Conservation (phyloP, 1,140 invertebrate genomes). For the Achroia grisella region DNA sequence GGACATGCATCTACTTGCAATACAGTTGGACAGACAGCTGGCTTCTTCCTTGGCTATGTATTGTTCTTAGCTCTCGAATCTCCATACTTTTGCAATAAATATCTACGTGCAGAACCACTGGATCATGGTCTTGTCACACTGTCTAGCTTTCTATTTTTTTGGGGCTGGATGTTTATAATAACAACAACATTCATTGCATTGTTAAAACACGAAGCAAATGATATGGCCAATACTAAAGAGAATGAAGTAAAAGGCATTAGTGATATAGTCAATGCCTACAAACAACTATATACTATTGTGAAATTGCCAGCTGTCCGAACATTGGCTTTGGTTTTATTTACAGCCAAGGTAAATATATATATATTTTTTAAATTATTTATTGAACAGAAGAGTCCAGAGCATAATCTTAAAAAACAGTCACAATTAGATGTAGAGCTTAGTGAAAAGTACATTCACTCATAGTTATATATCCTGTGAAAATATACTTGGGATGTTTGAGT, state of each 20-base stretch:
- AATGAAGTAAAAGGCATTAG: conserved; percentile 43
- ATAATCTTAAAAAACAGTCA: no score
- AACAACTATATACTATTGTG: conserved; percentile 88
- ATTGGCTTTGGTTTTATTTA: conserved; percentile 88
- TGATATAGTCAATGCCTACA: conserved; percentile 88
- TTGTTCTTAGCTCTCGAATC: conserved; percentile 98
- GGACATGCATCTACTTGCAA: conserved; percentile 99
- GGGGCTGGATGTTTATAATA: conserved; percentile 93
- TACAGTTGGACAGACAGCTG: conserved; percentile 97
- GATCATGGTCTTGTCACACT: conserved; percentile 88
- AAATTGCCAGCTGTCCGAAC: conserved; percentile 86
- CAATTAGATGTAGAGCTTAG: no score
- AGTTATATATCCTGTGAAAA: no score
- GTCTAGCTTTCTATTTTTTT: conserved; percentile 95
- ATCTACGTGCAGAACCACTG: conserved; percentile 84
- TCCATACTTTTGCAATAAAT: conserved; percentile 95
- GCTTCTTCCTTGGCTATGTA: conserved; percentile 98
- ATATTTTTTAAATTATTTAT: no score
- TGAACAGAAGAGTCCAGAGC: no score
- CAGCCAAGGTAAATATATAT: conserved; percentile 84
- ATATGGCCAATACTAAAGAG: conserved; percentile 29
- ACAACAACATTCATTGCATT: conserved; percentile 93
- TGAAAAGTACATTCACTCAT: no score
- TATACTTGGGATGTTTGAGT: no score
- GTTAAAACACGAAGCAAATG: conserved; percentile 88